These are phyloP conservation scores for Telenomus remus DNA, from an alignment of 1,140 invertebrate genomes.

Conservation along the genomic window DNA sequence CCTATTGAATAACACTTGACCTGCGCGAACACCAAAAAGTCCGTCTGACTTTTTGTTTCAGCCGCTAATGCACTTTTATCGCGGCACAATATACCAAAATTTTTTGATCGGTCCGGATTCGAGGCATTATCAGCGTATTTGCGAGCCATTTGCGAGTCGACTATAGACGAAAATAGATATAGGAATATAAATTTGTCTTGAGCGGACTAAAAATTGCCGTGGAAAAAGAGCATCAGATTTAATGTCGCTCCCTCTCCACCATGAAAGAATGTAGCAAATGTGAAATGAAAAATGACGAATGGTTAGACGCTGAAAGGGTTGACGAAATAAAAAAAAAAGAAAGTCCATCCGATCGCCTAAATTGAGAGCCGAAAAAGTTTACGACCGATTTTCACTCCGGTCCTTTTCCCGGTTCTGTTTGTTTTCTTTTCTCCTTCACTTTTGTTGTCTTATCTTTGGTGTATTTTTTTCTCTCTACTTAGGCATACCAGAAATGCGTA, in stretches of 20 bases:
- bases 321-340: constrained; percentile 14
- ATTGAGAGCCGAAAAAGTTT: constrained; percentile 28
- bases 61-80: constrained; percentile 43
- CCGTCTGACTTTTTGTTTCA: constrained; percentile 36
- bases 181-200: constrained; percentile 55
- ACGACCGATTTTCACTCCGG: constrained; percentile 55
- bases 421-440: constrained; percentile 12
- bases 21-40: constrained; percentile 17
- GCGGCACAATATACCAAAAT: constrained; percentile 28
- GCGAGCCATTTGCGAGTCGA: constrained; percentile 39
- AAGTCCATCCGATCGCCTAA: constrained; percentile 7
- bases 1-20: constrained; percentile 25
- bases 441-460: constrained; percentile 9
- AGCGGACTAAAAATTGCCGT: constrained; percentile 44
- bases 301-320: constrained; percentile 39
- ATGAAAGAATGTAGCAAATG: constrained; percentile 38
- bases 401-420: constrained; percentile 15
- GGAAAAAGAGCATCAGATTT: constrained; percentile 28
- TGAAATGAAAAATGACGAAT: constrained; percentile 31
- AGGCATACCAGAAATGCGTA: constrained; percentile 10
- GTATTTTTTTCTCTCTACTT: neutral
- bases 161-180: constrained; percentile 48
- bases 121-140: constrained; percentile 47
- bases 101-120: constrained; percentile 39
- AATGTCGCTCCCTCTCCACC: constrained; percentile 33